Base-by-base conservation (phyloP, 2,113 vertebrate genomes). In the Trogon melanurus region DNA sequence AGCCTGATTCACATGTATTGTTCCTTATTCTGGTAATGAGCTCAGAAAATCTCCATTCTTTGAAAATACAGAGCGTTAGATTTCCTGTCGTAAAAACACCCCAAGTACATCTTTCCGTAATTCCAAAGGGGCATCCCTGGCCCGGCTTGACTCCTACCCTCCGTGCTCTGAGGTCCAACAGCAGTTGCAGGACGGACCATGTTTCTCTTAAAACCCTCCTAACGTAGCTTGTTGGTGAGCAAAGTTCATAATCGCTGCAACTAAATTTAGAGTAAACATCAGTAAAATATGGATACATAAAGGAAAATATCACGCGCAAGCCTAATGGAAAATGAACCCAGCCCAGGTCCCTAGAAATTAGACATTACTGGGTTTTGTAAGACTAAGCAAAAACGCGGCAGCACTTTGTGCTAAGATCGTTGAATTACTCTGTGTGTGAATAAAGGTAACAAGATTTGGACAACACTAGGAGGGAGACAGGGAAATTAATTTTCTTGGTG, bases 401-500 rank as follows among this genome's bases (percentile, higher is more conserved):
- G 44, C 34, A 12, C 60, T 65, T 82, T 27, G 10, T 89, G 44
- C 62, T 56, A 56, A 72, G 66, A 78, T 65, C 2, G 4, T 44
- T 69, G 83, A 87, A 65, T 66, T 70, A 34, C 88, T 87, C 58
- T 8, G 85, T 81, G 86, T 81, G 86, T 87, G 78, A 95, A 67
- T 94, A 38, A 90, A 50, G 67, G 70, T 93, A 95, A 93, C 75
- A 38, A 79, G 80, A 93, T 94, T 79, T 93, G 84, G 85, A 65
- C 79, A 85, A 45, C 70, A 51, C 72, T 80, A 27, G 82, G 75
- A 94, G 38, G 72, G 65, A 91, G 91, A 88, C 44, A 75, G 86
- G 88, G 85, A 94, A 88, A 96, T 75, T 92, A 79, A 94, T 96
- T 95, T 95, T 85, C 73, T 56, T 88, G 58, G 62, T 94, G 70